Percentiles rank a stretch among this genome's conserved stretches.
phyloP scores from a whole-genome alignment of 2,888 invertebrate genomes.

The Acleris literana region DNA sequence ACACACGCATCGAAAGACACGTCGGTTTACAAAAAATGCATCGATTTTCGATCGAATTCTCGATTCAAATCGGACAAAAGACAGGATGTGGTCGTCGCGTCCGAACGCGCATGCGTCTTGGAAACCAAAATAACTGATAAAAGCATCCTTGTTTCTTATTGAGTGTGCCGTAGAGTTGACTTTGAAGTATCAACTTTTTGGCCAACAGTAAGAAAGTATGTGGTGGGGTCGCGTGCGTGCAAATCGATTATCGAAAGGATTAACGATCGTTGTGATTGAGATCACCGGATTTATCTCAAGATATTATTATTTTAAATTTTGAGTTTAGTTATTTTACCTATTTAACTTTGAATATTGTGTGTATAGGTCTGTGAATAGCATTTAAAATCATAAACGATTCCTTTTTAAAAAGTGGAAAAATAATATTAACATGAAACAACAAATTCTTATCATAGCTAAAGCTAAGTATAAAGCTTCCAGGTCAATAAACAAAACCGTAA shows the following conservation, averaged over 20 bases:
- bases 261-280: conserved; percentile 54
- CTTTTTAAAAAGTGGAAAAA: no score
- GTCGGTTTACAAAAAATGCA: conserved; percentile 50
- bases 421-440: not conserved
- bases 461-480: conserved; percentile 7
- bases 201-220: conserved; percentile 36
- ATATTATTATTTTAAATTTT: conserved; percentile 42
- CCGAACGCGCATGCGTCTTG: conserved; percentile 56
- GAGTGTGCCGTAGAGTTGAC: conserved; percentile 27
- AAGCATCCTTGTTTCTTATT: conserved; percentile 1
- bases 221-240: conserved; percentile 66
- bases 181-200: conserved; percentile 26
- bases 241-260: conserved; percentile 66
- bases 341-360: no score
- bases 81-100: conserved; percentile 67
- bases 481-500: conserved; percentile 12
- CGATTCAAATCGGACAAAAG: conserved; percentile 62
- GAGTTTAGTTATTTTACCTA: not conserved
- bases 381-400: no score
- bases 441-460: not conserved
- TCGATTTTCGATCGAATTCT: conserved; percentile 52
- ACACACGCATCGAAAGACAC: conserved; percentile 48
- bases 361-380: no score
- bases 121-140: conserved; percentile 32
- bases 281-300: conserved; percentile 54